Percentiles rank a stretch among this genome's conserved stretches.
Evolutionary conservation across 2,113 vertebrate species (phyloP).

Genomic region (Dicentrarchus labrax): DNA sequence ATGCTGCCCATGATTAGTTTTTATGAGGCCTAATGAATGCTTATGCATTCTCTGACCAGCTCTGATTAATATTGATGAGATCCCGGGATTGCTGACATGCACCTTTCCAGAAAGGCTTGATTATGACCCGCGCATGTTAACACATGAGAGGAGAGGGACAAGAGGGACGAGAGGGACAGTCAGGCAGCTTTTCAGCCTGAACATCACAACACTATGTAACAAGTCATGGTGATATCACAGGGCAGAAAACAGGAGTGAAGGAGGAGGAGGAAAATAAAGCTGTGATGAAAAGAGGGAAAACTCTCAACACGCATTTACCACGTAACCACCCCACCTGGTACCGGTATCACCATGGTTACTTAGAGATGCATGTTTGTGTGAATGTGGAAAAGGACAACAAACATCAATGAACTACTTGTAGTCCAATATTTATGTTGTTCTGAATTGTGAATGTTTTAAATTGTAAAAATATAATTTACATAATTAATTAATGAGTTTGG

Average conservation of each 20-base stretch:
- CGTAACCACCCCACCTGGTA: too few species aligned
- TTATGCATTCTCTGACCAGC: constrained; percentile 71
- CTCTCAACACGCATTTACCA: too few species aligned
- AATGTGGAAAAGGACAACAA: too few species aligned
- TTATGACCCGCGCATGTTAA: constrained; percentile 75
- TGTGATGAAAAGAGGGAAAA: too few species aligned
- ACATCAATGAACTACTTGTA: too few species aligned
- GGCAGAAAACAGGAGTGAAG: not conserved
- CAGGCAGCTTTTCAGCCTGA: constrained; percentile 35
- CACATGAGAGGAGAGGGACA: constrained; percentile 53
- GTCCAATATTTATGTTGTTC: too few species aligned
- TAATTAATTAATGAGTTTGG: too few species aligned
- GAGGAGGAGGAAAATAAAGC: too few species aligned
- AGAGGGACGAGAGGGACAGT: constrained; percentile 17
- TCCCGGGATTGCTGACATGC: constrained; percentile 69
- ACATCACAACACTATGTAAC: not conserved
- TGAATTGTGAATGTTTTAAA: too few species aligned
- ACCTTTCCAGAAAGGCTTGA: constrained; percentile 59
- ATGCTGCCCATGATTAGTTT: constrained; percentile 72
- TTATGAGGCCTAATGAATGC: constrained; percentile 79
- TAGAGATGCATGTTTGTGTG: too few species aligned
- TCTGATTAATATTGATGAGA: constrained; percentile 82
- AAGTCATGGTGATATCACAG: not conserved
- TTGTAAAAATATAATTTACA: too few species aligned
- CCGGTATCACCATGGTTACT: too few species aligned